phyloP scores from a whole-genome alignment of 2,113 vertebrate species.

The Erpornis zantholeuca region DNA sequence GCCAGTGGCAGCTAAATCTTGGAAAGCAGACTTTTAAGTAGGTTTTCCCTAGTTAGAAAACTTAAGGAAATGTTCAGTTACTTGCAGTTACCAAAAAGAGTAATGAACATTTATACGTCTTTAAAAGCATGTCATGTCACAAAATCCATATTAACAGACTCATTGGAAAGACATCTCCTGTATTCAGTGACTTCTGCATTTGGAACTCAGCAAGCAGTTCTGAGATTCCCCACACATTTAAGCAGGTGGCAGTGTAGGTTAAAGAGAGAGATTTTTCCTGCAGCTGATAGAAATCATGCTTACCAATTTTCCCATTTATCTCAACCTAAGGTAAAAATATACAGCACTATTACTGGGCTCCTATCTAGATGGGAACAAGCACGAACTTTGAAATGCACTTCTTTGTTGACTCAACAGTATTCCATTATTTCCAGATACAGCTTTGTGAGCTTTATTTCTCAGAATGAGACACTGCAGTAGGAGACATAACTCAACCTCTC shows the following conservation, averaged over 20 bases:
- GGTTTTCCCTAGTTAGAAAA: neutral
- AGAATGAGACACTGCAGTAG: neutral
- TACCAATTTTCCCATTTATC: neutral
- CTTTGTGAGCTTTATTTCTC: neutral
- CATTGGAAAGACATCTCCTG: neutral
- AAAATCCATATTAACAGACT: neutral
- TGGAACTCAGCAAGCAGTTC: neutral
- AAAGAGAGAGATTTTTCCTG: constrained; percentile 37
- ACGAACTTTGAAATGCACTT: neutral
- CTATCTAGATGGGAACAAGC: neutral
- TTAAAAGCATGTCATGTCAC: neutral
- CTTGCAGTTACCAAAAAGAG: neutral
- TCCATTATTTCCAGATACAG: neutral
- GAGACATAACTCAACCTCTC: neutral
- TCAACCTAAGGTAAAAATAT: neutral
- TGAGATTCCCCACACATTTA: constrained; percentile 56
- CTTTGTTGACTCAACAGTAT: neutral
- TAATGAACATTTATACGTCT: neutral
- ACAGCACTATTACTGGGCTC: neutral
- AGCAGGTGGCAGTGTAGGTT: constrained; percentile 66
- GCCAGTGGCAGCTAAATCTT: neutral
- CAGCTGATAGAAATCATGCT: neutral
- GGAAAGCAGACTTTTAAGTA: neutral
- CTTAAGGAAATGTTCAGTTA: neutral
- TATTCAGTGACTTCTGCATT: neutral